phyloP scores from a whole-genome alignment of 2,888 invertebrate species.

The Gryllus longicercus region DNA sequence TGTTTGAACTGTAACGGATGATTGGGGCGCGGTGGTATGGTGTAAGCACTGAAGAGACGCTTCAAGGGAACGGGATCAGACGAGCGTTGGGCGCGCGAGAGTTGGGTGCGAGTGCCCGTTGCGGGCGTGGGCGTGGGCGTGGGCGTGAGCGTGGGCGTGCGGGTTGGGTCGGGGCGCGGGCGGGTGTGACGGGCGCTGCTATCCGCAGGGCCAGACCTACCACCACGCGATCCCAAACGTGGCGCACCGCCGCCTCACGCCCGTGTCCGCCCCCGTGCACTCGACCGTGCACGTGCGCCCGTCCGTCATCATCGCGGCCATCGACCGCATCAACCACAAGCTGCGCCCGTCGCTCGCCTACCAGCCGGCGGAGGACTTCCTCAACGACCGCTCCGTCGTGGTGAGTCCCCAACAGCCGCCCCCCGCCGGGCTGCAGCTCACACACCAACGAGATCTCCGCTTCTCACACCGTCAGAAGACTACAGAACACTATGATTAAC shows the following conservation, averaged over 20 bases:
- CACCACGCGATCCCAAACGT: slow-evolving; percentile 50
- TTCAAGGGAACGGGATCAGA: no score
- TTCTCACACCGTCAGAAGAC: no score
- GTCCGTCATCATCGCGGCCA: slow-evolving; percentile 64
- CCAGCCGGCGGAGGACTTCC: slow-evolving; percentile 71
- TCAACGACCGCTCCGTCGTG: slow-evolving; percentile 71
- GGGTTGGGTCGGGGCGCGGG: not conserved
- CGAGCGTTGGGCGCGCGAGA: rapidly evolving
- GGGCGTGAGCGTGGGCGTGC: not conserved
- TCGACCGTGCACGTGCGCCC: slow-evolving; percentile 57
- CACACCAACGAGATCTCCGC: no score
- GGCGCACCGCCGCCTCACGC: slow-evolving; percentile 58
- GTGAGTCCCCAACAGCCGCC: slow-evolving; percentile 51
- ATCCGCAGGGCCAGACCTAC: slow-evolving; percentile 46
- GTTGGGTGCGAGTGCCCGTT: no score
- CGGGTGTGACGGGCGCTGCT: slow-evolving; percentile 4
- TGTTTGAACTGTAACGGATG: no score
- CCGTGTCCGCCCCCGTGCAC: slow-evolving; percentile 58
- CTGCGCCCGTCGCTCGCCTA: slow-evolving; percentile 59
- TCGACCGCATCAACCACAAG: slow-evolving; percentile 65
- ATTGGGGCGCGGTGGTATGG: no score
- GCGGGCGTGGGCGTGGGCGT: no score
- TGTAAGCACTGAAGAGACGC: no score
- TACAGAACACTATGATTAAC: no score
- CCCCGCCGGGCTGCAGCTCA: not conserved